Conservation (phyloP, 2,797 vertebrate genomes). For the Tauraco hartlaubi region DNA sequence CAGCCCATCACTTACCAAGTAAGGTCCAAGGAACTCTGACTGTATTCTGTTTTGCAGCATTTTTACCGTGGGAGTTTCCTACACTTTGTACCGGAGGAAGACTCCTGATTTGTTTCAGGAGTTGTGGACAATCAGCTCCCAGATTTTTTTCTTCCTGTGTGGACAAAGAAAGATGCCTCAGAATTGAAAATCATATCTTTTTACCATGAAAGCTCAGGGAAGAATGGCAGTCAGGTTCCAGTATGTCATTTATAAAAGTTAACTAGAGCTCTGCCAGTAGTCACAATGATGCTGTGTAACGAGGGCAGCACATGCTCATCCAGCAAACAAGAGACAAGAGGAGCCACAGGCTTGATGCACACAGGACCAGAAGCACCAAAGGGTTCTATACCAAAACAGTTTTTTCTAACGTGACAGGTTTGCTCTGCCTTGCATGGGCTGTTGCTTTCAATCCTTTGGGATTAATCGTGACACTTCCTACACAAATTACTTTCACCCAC, state of each 20-base stretch:
- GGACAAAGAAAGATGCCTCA: not conserved
- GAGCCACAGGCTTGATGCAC: not conserved
- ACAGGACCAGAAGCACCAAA: not conserved
- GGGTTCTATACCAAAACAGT: not conserved
- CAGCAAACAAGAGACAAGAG: not conserved
- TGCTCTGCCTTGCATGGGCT: not conserved
- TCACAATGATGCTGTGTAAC: not conserved
- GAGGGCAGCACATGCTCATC: not conserved
- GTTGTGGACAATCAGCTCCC: not conserved
- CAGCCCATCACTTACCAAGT: not conserved
- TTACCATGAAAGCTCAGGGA: not conserved
- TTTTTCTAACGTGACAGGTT: not conserved
- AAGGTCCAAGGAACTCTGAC: not conserved
- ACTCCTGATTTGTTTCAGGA: not conserved
- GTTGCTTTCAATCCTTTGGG: not conserved
- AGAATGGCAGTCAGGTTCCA: not conserved
- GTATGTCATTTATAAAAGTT: not conserved
- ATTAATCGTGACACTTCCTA: not conserved
- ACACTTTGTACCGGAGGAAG: not conserved
- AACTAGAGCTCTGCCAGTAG: not conserved
- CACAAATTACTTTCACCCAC: not conserved
- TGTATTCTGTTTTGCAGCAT: not conserved
- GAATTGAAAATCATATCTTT: not conserved
- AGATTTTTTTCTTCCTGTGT: not conserved
- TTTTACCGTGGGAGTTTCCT: not conserved